Base-by-base conservation (phyloP, 2,113 vertebrate genomes). In the Melospiza melodia region DNA sequence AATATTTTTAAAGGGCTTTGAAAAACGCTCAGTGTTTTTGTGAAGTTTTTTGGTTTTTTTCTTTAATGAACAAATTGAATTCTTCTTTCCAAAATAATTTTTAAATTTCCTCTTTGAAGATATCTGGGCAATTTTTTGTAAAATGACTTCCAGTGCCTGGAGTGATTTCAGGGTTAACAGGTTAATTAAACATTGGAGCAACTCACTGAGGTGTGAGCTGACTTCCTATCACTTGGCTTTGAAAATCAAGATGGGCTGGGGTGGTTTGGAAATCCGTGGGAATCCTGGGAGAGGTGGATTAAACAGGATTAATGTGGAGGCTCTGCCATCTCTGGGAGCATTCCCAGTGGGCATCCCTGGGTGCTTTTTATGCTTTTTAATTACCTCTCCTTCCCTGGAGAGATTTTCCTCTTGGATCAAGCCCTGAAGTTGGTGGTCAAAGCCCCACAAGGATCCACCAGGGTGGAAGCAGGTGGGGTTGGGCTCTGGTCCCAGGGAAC, bases 111-210 rank as follows among this genome's bases (percentile, higher is more conserved):
- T 89, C 69, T 81, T 92, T 95, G 89, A 93, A 94, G 67, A 24
- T 69, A 28, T 25, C 63, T 68, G 81, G 79, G 52, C 44, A 43
- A 35, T 41, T 63, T 87, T 89, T 76, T 48, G n/a, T 63, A 25
- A 94, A 82, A 84, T 79, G 24, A 76, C 63, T 94, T 86, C 63
- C 49, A 49, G n/a, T 88, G 89, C 84, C 92, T 86, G 44, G 24
- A 89, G 84, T 66, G 76, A 58, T 94, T 95, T 59, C 12, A 15
- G 65, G 87, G 87, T 90, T 81, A 95, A 51, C 69, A 89, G 90
- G 91, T 95, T 91, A 94, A 95, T 96, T 91, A 93, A 95, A 93
- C 6, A 5, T 63, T 83, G 90, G 72, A 94, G 87, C 55, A 69
- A 69, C 39, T 93, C 66, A 22, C 72, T 58, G 83, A 94, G 67